Evolutionary conservation across 2,113 vertebrate species (phyloP), one percentile per base, ranked within the genome.

Genomic region (Cavia aperea): DNA sequence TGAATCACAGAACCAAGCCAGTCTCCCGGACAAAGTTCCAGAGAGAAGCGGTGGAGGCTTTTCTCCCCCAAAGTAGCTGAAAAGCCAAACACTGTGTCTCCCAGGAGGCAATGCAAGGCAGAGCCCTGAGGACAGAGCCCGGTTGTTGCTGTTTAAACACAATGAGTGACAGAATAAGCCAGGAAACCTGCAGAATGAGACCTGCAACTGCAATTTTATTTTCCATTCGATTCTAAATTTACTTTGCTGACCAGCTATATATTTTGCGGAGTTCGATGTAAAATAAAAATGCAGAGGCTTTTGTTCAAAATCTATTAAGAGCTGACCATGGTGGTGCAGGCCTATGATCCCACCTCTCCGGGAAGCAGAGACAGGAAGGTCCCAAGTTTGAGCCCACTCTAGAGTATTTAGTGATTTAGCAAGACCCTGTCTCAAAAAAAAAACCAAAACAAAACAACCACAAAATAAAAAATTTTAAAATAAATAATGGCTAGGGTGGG

Each of bases 1-100:
- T 96, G 95, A 96, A 96, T 94, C 89, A 81, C 96, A 96, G 95
- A 96, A 49, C 93, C 73, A 86, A 72, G 91, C 63, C 66, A 84
- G 88, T 72, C 83, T 94, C 88, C 82, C 84, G 93, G 95, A 95
- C 88, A 75, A 24, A 94, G 92, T 72, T 93, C 83, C 77, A 92
- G 65, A 51, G 46, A 56, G 65, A 92, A 81, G 43, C 90, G n/a
- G 46, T 21, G 82, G 78, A 82, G 65, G 85, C 3, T 93, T 94
- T 90, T 89, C 92, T 81, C 49, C 83, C 36, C 58, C 31, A 2
- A 90, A 92, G 93, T 75, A 88, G 90, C 90, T 33, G 54, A 58
- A 83, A 94, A 86, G 73, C 46, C 92, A 94, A 62, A 89, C 46
- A 51, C 86, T 68, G 31, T 49, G 82, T 83, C 89, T 89, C n/a